Conservation (phyloP, 1,140 invertebrate genomes). For the Brachionus plicatilis region DNA sequence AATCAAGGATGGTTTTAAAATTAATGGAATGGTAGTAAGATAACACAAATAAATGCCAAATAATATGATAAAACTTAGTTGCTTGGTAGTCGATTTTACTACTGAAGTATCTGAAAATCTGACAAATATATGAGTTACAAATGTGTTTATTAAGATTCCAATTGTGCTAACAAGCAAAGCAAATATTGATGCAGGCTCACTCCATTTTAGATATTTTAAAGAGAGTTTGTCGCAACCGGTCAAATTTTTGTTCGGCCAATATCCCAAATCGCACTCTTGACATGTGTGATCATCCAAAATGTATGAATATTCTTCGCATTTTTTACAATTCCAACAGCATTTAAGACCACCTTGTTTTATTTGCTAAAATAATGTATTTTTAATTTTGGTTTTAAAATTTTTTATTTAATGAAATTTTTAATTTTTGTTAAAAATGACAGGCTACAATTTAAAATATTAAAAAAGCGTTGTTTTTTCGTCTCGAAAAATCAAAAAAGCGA, state of each 20-base stretch:
- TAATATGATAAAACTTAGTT: constrained; percentile 72
- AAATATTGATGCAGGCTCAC: constrained; percentile 60
- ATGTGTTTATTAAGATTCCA: constrained; percentile 64
- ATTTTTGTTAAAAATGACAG: background rate
- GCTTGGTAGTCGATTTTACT: constrained; percentile 68
- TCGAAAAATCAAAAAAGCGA: too few relatives aligned
- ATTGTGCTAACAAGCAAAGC: constrained; percentile 62
- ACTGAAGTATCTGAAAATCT: constrained; percentile 70
- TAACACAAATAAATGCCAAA: constrained; percentile 62
- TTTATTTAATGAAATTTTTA: background rate
- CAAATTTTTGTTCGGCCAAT: constrained; percentile 63
- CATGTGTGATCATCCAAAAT: constrained; percentile 62
- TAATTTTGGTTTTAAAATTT: background rate
- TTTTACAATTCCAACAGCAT: constrained; percentile 70
- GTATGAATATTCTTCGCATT: constrained; percentile 63
- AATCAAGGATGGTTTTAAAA: constrained; percentile 65
- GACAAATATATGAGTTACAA: constrained; percentile 62
- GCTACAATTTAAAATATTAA: background rate
- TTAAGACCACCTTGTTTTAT: constrained; percentile 62
- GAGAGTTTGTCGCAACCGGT: constrained; percentile 60
- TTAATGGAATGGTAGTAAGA: constrained; percentile 64
- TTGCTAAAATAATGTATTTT: constrained; percentile 57
- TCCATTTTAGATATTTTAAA: constrained; percentile 62
- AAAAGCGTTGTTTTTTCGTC: too few relatives aligned
- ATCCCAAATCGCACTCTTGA: constrained; percentile 61